These are phyloP conservation scores for Bombylius discolor DNA, from an alignment of 2,888 invertebrate genomes.

Conservation along the genomic window DNA sequence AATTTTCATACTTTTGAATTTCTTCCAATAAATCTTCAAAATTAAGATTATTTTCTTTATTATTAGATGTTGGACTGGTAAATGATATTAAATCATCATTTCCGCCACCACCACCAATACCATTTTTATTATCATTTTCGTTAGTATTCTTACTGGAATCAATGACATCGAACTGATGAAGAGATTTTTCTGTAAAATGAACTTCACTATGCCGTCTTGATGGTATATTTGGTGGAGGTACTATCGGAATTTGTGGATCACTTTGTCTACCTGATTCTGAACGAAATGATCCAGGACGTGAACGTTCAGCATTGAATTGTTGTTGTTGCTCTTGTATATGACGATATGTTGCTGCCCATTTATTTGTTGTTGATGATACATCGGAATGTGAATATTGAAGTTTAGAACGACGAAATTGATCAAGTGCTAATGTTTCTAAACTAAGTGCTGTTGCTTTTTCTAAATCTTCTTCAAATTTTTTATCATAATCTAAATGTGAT, in stretches of 20 bases:
- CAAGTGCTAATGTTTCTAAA: constrained; percentile 71
- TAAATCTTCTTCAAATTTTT: constrained; percentile 72
- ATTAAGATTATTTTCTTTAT: constrained; percentile 39
- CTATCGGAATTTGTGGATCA: constrained; percentile 24
- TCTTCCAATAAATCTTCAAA: constrained; percentile 49
- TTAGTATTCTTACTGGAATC: too few relatives aligned
- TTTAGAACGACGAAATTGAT: constrained; percentile 64
- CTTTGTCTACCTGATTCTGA: constrained; percentile 25
- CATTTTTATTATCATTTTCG: too few relatives aligned
- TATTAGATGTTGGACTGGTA: constrained; percentile 46
- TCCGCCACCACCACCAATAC: constrained; percentile 2
- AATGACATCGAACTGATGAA: too few relatives aligned
- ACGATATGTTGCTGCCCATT: background rate
- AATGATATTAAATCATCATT: constrained; percentile 59
- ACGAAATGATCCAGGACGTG: constrained; percentile 43
- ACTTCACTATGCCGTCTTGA: constrained; percentile 19
- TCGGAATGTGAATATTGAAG: constrained; percentile 11
- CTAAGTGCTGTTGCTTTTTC: constrained; percentile 80
- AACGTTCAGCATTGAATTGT: background rate
- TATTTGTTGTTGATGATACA: background rate
- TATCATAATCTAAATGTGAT: constrained; percentile 49
- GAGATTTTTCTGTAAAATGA: constrained; percentile 7
- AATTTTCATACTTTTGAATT: constrained; percentile 37
- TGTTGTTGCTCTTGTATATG: background rate
- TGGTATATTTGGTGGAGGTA: constrained; percentile 35